Conservation (phyloP, 1,140 invertebrate genomes). For the Asobara japonica region DNA sequence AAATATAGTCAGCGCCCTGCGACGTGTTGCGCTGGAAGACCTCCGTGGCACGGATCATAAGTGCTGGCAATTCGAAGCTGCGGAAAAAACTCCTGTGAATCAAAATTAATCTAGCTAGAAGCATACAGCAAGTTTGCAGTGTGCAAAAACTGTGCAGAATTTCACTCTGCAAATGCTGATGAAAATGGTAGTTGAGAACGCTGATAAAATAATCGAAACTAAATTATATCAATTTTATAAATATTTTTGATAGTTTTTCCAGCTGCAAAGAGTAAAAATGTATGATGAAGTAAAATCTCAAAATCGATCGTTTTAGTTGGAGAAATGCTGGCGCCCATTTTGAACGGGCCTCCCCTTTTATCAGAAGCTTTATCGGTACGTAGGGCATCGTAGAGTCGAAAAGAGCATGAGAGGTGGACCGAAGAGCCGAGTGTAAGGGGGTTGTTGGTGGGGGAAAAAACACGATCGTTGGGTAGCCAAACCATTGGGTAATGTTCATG, state of each 20-base stretch:
- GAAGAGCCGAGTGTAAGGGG: neutral
- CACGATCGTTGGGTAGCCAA: conserved; percentile 9
- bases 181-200: no score
- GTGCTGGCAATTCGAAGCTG: no score
- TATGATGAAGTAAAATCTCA: neutral
- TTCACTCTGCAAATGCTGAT: no score
- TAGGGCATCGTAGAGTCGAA: conserved; percentile 11
- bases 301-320: neutral
- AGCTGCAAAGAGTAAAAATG: neutral
- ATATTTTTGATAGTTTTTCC: neutral
- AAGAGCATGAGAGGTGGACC: neutral
- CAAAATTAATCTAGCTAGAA: no score
- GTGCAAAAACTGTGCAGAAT: no score
- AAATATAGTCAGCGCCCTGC: no score
- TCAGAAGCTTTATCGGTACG: conserved; percentile 24
- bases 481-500: conserved; percentile 5
- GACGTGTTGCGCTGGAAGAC: no score
- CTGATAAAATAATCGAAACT: no score
- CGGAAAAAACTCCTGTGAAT: no score
- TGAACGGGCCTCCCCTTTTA: neutral
- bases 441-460: neutral
- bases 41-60: no score
- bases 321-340: neutral
- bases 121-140: no score
- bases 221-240: no score